Evolutionary conservation across 2,113 vertebrate genomes (phyloP), one percentile per base, ranked within the genome.

Genomic region (Microtus oregoni): DNA sequence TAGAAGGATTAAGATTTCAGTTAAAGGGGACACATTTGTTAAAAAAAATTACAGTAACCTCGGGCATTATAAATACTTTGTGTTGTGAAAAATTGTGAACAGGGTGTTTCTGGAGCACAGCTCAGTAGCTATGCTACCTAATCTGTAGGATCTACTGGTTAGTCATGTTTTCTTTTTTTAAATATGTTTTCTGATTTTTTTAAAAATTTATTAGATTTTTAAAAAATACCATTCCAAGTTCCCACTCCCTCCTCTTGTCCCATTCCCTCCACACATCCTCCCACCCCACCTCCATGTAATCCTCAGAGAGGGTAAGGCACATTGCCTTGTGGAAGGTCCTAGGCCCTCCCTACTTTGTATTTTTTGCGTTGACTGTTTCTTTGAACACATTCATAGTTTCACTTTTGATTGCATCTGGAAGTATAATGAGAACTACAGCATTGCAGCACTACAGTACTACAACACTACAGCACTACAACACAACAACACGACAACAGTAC

Each of bases 41-140:
- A 65, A 7, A 91, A 91, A 96, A 96, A 93, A 87, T 91, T 86
- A 70, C 88, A 86, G 41, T 91, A 65, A 91, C 12, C 10, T 91
- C 4, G 47, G 83, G 35, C 20, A 93, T 19, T 58, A 55, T 79
- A 89, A 96, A 58, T 88, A 76, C 30, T 72, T 95, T 88, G 67
- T 95, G n/a, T 90, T 90, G 76, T 38, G 55, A 91, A 85, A 91
- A 94, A 75, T 91, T 88, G 5, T 90, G 76, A 95, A 2, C 13
- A 30, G 44, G 47, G 8, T 68, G 67, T 86, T 85, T 97, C 38
- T 96, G 14, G 92, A 35, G 92, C 72, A 63, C 47, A 86, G 73
- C 6, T 92, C 26, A 87, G 85, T 93, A 91, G 55, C 91, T 94
- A 50, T 92, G 61, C 5, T 91, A n/a, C 67, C 63, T 35, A n/a